Evolutionary conservation across 2,113 vertebrate species (phyloP).

Genomic region (Podarcis raffonei): DNA sequence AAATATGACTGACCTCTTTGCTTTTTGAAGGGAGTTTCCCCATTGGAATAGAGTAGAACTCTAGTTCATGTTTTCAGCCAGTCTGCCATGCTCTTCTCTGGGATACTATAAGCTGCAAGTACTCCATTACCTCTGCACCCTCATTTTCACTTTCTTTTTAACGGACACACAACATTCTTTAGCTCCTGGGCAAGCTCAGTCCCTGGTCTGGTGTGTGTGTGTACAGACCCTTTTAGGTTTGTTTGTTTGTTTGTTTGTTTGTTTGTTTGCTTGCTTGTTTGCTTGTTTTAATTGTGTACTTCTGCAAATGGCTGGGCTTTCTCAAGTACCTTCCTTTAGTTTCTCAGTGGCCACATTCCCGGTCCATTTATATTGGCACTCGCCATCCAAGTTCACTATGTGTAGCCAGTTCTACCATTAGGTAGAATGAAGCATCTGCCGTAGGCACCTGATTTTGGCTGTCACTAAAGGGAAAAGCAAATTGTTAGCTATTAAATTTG

Average conservation of each 20-base stretch:
- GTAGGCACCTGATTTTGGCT: not conserved
- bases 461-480: not conserved
- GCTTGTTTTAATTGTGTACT: too few species aligned
- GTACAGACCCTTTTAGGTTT: not conserved
- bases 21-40: not conserved
- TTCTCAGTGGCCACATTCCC: not conserved
- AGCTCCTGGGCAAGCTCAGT: not conserved
- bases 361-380: not conserved
- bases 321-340: not conserved
- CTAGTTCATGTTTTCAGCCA: not conserved
- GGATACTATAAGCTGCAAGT: not conserved
- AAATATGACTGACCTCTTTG: not conserved
- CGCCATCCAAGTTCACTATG: not conserved
- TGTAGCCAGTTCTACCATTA: not conserved
- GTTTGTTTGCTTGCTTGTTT: not conserved
- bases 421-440: not conserved
- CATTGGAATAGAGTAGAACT: not conserved
- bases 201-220: too few species aligned
- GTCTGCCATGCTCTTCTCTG: not conserved
- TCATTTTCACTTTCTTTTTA: not conserved
- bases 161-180: not conserved
- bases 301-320: not conserved
- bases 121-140: not conserved
- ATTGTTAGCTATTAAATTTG: not conserved
- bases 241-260: not conserved